phyloP scores from a whole-genome alignment of 1,140 invertebrate species.

The Copidosoma floridanum region DNA sequence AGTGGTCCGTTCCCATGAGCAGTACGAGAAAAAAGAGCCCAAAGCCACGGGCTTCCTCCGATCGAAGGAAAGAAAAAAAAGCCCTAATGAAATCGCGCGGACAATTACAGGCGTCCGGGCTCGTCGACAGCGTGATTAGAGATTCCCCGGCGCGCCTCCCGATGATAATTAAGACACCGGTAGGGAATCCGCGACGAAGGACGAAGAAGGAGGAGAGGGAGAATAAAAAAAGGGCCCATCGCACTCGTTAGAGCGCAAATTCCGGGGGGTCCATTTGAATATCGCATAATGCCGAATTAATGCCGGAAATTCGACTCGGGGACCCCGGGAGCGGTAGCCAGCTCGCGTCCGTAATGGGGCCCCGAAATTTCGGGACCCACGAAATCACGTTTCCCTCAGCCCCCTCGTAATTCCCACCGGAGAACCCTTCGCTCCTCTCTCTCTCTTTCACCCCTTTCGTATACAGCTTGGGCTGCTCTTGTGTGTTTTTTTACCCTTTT shows the following conservation, averaged over 20 bases:
- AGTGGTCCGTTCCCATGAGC: too few species aligned
- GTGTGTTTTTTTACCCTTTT: too few species aligned
- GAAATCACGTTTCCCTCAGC: constrained; percentile 24
- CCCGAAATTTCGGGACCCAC: constrained; percentile 30
- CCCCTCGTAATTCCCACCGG: constrained; percentile 11
- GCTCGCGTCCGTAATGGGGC: constrained; percentile 23
- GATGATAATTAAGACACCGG: constrained; percentile 11
- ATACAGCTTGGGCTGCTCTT: constrained; percentile 17
- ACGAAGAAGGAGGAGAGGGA: constrained; percentile 14
- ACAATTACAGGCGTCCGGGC: too few species aligned
- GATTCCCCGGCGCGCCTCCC: background rate
- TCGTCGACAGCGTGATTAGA: too few species aligned
- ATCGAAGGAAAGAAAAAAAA: background rate
- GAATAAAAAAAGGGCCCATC: constrained; percentile 27
- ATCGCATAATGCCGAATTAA: constrained; percentile 53
- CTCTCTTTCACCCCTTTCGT: constrained; percentile 23
- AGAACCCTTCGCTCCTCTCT: background rate
- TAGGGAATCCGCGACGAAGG: too few species aligned
- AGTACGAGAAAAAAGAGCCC: too few species aligned
- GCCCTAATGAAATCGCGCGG: too few species aligned
- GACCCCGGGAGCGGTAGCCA: too few species aligned
- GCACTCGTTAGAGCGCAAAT: constrained; percentile 31
- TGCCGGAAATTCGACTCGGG: constrained; percentile 42
- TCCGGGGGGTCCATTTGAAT: constrained; percentile 49
- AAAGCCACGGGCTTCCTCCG: too few species aligned